Evolutionary conservation across 2,113 vertebrate genomes (phyloP).

Genomic region (Zootoca vivipara): DNA sequence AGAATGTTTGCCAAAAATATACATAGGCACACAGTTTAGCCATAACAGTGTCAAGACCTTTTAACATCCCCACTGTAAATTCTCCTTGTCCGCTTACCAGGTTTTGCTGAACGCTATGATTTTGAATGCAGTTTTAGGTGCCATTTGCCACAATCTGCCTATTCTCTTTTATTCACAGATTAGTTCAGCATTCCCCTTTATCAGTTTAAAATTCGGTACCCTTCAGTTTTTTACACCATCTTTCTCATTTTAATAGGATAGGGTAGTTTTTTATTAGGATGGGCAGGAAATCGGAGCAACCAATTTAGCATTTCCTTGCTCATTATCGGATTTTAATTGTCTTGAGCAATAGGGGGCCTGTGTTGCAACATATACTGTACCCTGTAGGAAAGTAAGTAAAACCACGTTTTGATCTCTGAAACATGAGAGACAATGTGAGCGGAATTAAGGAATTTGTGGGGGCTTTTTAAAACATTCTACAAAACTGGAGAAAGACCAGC

Average conservation of each 20-base stretch:
- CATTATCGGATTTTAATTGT: constrained; percentile 57
- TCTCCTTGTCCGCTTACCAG: background rate
- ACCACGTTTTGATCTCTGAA: constrained; percentile 51
- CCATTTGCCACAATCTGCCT: background rate
- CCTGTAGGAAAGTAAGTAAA: constrained; percentile 58
- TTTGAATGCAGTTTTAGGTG: background rate
- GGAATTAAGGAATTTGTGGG: constrained; percentile 44
- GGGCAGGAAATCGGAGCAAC: constrained; percentile 33
- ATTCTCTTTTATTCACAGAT: background rate
- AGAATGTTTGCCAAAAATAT: background rate
- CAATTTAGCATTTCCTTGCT: constrained; percentile 45
- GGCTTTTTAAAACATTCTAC: constrained; percentile 49
- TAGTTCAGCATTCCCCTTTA: background rate
- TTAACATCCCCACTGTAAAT: background rate
- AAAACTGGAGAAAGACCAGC: constrained; percentile 35
- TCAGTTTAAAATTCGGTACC: background rate
- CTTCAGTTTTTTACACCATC: background rate
- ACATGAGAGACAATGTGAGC: constrained; percentile 29
- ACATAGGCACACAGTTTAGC: background rate
- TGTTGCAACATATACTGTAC: constrained; percentile 38
- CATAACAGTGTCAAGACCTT: background rate
- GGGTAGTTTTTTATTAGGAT: constrained; percentile 3
- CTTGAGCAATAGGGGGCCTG: constrained; percentile 7
- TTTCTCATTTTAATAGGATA: background rate
- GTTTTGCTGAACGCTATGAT: background rate